Base-by-base conservation (phyloP, 2,888 invertebrate species). In the Pimpla rufipes region DNA sequence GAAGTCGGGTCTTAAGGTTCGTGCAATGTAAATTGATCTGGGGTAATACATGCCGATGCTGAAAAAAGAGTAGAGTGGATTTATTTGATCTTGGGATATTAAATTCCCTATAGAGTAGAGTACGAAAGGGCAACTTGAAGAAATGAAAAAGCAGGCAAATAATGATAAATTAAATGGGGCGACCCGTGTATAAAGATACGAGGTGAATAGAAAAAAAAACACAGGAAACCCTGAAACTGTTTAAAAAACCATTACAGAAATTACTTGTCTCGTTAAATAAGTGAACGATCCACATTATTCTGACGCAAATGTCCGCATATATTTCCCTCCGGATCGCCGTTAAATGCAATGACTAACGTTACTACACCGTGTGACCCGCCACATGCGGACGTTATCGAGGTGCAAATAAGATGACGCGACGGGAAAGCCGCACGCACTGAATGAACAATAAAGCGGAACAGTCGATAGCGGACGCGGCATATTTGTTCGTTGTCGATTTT, bases 341-440 rank as follows among this genome's bases (percentile, higher is more conserved):
- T 68, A 35, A 59, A 67, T 73, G 40, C 42, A 50, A 71, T 42
- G 40, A 42, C 55, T 40, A 52, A 71, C n/a, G 29, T 42, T 11
- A 52, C 35, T 50, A 47, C 66, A 42, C 78, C 74, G 81, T 81
- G 81, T 59, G 78, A 81, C n/a, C 37, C 47, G 23, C 57, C 77
- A 57, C 50, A 66, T 81, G 81, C 29, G 29, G 40, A 73, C 71
- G 29, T 81, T 81, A 78, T 81, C 78, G 23, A 59, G 40, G 23
- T 55, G 37, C 57, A 59, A 77, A 73, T 67, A 57, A 81, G 29
- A 47, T 37, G 16, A 47, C 59, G 18, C 6, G 18, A 11, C 40
- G 11, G 50, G 23, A 16, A 13, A 47, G 40, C 40, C 13, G 21
- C 70, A 37, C 35, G 10, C 64, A n/a, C 11, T 47, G 29, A 74